Evolutionary conservation across 2,113 vertebrate genomes (phyloP).

Genomic region (Cygnus buccinator): DNA sequence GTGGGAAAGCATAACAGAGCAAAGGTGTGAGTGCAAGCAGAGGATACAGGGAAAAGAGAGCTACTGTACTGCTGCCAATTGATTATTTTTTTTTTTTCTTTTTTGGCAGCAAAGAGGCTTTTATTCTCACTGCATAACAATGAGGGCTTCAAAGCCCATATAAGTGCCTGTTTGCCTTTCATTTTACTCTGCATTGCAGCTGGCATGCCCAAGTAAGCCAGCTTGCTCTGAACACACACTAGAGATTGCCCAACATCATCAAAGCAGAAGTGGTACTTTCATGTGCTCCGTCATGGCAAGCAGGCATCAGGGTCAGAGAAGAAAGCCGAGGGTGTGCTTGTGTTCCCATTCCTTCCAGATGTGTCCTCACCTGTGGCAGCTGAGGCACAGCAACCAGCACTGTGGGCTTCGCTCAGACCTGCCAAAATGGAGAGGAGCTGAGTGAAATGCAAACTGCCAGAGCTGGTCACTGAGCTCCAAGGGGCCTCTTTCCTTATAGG

Average conservation of each 20-base stretch:
- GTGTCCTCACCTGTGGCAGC: background rate
- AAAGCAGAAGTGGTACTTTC: background rate
- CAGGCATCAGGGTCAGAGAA: background rate
- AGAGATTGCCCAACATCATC: background rate
- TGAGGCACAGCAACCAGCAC: rapidly evolving
- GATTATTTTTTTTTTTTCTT: background rate
- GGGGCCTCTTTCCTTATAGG: background rate
- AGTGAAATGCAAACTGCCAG: background rate
- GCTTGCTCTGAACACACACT: slow-evolving; percentile 36
- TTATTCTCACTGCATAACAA: slow-evolving; percentile 7
- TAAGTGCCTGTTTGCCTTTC: slow-evolving; percentile 47
- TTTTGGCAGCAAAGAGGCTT: slow-evolving; percentile 24
- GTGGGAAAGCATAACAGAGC: background rate
- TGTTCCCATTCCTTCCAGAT: background rate
- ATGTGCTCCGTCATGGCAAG: background rate
- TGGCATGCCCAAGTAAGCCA: slow-evolving; percentile 20
- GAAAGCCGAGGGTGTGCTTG: background rate
- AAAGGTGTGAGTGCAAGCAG: background rate
- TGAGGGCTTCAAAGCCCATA: slow-evolving; percentile 31
- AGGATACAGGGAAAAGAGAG: background rate
- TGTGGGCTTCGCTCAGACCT: background rate
- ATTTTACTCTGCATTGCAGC: slow-evolving; percentile 57
- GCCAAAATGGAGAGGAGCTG: background rate
- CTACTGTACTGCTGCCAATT: background rate
- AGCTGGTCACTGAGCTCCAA: background rate